phyloP scores from a whole-genome alignment of 2,113 vertebrate genomes.

The Aix galericulata region DNA sequence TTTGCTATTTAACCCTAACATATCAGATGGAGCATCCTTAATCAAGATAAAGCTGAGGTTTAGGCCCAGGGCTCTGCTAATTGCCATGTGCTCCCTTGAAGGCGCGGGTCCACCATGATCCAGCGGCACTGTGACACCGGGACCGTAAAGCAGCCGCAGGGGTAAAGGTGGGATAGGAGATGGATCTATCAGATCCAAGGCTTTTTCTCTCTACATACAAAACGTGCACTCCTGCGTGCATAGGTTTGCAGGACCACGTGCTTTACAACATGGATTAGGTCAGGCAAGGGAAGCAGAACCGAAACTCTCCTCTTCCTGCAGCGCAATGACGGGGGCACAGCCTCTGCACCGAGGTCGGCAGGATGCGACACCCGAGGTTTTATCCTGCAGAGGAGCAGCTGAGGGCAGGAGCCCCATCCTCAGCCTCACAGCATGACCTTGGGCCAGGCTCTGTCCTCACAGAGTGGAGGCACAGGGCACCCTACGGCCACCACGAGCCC shows the following conservation, averaged over 20 bases:
- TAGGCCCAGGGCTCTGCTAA: not conserved
- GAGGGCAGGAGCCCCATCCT: not conserved
- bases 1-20: not conserved
- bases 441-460: not conserved
- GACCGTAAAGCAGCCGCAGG: rapidly evolving
- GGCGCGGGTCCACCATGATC: not conserved
- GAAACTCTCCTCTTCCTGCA: not conserved
- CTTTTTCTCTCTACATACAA: not conserved
- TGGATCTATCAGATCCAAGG: not conserved
- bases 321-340: rapidly evolving
- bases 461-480: rapidly evolving
- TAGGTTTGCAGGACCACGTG: not conserved
- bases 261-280: not conserved
- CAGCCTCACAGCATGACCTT: not conserved
- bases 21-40: not conserved
- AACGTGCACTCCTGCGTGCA: rapidly evolving
- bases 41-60: not conserved
- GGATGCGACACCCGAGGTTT: rapidly evolving
- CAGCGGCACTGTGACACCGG: not conserved
- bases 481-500: rapidly evolving
- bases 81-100: not conserved
- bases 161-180: rapidly evolving
- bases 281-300: not conserved
- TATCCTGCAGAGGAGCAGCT: not conserved
- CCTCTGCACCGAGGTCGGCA: rapidly evolving